A percentile compares a stretch with the other conserved stretches of the same genome.
Evolutionary conservation across 2,113 vertebrate species (phyloP).

Genomic region (Plotosus lineatus): DNA sequence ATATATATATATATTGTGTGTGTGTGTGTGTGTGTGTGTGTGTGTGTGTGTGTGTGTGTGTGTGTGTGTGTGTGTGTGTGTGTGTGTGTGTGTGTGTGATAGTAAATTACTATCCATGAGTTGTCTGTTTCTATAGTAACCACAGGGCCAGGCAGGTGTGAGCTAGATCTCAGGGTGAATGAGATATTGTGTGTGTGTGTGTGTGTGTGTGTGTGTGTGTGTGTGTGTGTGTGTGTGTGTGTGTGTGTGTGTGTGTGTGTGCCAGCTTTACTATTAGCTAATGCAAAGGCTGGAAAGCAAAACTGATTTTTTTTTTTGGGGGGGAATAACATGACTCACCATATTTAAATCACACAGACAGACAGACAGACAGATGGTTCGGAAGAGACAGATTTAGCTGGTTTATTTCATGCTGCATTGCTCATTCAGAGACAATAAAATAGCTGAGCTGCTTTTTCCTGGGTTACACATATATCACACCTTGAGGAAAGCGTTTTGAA

Average conservation of each 20-base stretch:
- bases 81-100: conserved; percentile 20
- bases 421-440: conserved; percentile 39
- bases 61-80: neutral
- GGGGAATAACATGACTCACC: neutral
- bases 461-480: conserved; percentile 12
- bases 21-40: too few species aligned
- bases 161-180: conserved; percentile 44
- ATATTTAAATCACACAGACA: conserved; percentile 16
- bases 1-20: too few species aligned
- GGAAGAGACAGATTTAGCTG: conserved; percentile 19
- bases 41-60: too few species aligned
- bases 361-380: neutral
- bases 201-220: conserved; percentile 35
- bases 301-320: conserved; percentile 7
- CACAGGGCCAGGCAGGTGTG: conserved; percentile 45
- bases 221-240: neutral
- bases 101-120: conserved; percentile 51
- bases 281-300: conserved; percentile 8
- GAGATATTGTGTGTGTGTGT: conserved; percentile 10
- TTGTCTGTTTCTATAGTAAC: conserved; percentile 58
- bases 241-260: too few species aligned
- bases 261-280: conserved; percentile 28
- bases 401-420: conserved; percentile 35
- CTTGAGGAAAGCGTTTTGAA: conserved; percentile 6
- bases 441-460: conserved; percentile 4